These are phyloP conservation scores for Epicauta chinensis DNA, from an alignment of 1,140 invertebrate species.

Conservation along the genomic window DNA sequence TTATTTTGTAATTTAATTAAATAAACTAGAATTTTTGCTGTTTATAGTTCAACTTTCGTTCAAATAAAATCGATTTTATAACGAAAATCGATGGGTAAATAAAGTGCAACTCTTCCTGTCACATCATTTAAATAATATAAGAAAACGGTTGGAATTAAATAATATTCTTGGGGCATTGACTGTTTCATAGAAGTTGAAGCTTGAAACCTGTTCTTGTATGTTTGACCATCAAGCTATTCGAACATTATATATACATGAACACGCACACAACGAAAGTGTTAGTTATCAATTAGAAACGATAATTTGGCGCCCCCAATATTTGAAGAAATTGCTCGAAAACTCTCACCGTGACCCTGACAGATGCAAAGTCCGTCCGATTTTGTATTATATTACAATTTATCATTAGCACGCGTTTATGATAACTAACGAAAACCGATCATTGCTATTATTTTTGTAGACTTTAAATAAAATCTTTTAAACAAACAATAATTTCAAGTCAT, in stretches of 20 bases:
- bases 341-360: not conserved
- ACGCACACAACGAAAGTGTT: not conserved
- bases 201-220: constrained; percentile 18
- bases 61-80: constrained; percentile 9
- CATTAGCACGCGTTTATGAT: constrained; percentile 1
- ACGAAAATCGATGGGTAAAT: constrained; percentile 10
- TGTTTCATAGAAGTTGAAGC: constrained; percentile 14
- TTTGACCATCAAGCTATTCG: constrained; percentile 3
- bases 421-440: not conserved
- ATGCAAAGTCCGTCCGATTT: constrained; percentile 1
- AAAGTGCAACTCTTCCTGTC: constrained; percentile 19
- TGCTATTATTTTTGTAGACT: too few species aligned
- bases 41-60: too few species aligned
- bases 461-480: too few species aligned
- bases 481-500: too few species aligned
- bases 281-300: too few species aligned
- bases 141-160: constrained; percentile 21
- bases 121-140: constrained; percentile 22
- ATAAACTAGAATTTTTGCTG: too few species aligned
- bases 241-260: constrained; percentile 7
- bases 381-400: constrained; percentile 8
- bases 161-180: constrained; percentile 24
- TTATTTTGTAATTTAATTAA: too few species aligned
- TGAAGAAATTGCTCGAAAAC: too few species aligned
- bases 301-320: too few species aligned